A percentile compares a stretch with the other conserved stretches of the same genome.
Conservation (phyloP, 1,140 invertebrate species). For the Bombus affinis region DNA sequence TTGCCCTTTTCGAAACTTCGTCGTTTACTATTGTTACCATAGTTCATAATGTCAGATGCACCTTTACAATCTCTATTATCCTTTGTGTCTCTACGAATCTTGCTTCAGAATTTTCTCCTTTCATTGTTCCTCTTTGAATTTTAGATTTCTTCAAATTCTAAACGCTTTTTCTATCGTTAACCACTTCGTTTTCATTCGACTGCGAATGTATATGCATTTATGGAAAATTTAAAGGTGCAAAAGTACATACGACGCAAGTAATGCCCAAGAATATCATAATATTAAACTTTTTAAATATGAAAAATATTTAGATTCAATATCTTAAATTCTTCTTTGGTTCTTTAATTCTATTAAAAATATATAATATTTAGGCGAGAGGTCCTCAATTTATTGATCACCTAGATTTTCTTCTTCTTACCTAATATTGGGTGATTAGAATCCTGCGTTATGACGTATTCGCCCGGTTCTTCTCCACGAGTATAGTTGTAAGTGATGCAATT, state of each 20-base stretch:
- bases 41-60: neutral
- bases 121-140: neutral
- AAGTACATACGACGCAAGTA: neutral
- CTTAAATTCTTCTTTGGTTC: neutral
- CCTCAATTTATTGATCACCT: neutral
- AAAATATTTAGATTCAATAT: neutral
- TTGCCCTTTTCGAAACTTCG: neutral
- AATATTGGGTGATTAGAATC: conserved; percentile 88
- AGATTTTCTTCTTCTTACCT: conserved; percentile 66
- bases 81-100: neutral
- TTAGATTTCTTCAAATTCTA: too few species aligned
- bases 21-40: neutral
- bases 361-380: neutral
- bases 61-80: neutral
- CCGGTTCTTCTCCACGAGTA: conserved; percentile 86
- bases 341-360: neutral
- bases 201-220: neutral
- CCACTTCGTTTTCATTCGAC: too few species aligned
- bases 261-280: too few species aligned
- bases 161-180: too few species aligned
- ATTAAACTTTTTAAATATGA: too few species aligned
- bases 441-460: conserved; percentile 88
- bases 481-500: conserved; percentile 92
- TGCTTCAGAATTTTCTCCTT: neutral
- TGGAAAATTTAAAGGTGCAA: neutral